Base-by-base conservation (phyloP, 2,797 vertebrate species). In the Erithacus rubecula region DNA sequence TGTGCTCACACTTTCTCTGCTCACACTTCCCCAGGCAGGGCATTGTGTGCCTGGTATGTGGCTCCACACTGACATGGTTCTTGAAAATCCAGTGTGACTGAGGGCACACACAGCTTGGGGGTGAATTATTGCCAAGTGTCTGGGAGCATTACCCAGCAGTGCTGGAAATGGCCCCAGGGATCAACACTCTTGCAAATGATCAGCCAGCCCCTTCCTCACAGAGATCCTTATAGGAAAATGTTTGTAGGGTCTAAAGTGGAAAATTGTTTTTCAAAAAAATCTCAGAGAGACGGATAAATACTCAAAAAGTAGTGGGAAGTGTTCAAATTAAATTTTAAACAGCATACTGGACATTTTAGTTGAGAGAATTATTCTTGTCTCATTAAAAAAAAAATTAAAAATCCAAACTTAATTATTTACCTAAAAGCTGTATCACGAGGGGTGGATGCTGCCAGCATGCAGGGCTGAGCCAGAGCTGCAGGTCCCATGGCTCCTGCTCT, bases 1-100 rank as follows among this genome's bases (percentile, higher is more conserved):
- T 72, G 39, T 55, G 77, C 27, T 89, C 58, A 16, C 34, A 30
- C 10, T 2, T 83, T 37, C 58, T 68, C 43, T 23, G 30, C 83
- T 56, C 26, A 20, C n/a, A n/a, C n/a, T n/a, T n/a, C n/a, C 39
- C 51, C 0, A 0, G 49, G 49, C 32, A 81, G 60, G 51, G 37
- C 24, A 55, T 4, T 0, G 0, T 24, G 43, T 0, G 0, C 68
- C 43, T 44, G 72, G 53, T 0, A 0, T 51, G 1, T 0, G 0
- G 52, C 43, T 80, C 69, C 43, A 24, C 0, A 3, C 69, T 63
- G 53, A 77, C 2, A 1, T 2, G 64, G 30, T 34, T 71, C 83
- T 75, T 70, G 83, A 84, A 87, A 89, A 79, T 58, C 51, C 1
- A 0, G 0, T 46, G 93, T 82, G 86, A 64, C 46, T 13, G 58